phyloP scores from a whole-genome alignment of 2,888 invertebrate genomes.

The Leptinotarsa peninsularis region DNA sequence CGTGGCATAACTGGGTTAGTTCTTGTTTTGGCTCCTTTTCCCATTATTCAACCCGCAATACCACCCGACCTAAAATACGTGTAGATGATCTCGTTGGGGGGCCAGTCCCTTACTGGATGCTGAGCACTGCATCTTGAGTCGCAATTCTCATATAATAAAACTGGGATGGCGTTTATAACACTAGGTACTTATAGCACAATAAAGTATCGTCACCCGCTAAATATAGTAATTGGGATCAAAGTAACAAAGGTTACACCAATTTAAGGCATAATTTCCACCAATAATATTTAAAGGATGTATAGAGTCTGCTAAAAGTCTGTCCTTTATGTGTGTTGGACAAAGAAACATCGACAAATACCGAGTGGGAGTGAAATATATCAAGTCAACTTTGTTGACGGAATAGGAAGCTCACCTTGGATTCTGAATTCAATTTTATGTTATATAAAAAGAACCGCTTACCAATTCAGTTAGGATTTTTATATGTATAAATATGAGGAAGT shows the following conservation, averaged over 20 bases:
- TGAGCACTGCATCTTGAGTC: background rate
- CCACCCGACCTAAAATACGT: too few relatives aligned
- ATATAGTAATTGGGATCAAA: constrained; percentile 31
- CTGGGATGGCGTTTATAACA: constrained; percentile 6
- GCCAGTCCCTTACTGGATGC: constrained; percentile 1
- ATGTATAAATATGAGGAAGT: too few relatives aligned
- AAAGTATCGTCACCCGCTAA: constrained; percentile 27
- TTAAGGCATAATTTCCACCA: constrained; percentile 19
- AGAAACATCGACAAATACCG: background rate
- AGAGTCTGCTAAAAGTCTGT: background rate
- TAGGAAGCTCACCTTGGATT: background rate
- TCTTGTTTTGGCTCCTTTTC: too few relatives aligned
- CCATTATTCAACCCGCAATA: too few relatives aligned
- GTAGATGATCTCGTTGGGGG: too few relatives aligned
- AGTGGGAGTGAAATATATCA: background rate
- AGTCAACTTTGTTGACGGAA: background rate
- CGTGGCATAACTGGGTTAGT: too few relatives aligned
- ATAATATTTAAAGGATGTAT: constrained; percentile 3
- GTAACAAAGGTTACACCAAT: constrained; percentile 33
- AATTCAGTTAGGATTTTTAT: too few relatives aligned
- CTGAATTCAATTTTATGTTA: background rate
- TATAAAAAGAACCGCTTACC: too few relatives aligned
- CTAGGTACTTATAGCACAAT: constrained; percentile 18
- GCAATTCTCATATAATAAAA: constrained; percentile 12
- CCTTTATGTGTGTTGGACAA: background rate